A percentile compares a stretch with the other conserved stretches of the same genome.
Conservation (phyloP, 2,113 vertebrate species). For the Trochalopteron elliotii region DNA sequence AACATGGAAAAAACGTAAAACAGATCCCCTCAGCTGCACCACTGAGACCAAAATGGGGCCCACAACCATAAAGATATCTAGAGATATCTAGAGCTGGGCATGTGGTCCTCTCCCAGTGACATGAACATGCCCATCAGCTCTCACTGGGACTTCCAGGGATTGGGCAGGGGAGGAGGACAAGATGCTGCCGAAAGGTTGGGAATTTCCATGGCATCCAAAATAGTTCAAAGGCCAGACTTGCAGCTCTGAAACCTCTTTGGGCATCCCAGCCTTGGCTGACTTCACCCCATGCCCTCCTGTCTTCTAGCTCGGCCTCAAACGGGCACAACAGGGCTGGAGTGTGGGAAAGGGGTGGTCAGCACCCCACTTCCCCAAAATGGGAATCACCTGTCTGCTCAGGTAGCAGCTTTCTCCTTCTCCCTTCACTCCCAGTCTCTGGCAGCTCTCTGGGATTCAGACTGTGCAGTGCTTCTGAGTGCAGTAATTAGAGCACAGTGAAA, state of each 20-base stretch:
- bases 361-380: background rate
- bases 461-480: conserved; percentile 84
- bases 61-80: background rate
- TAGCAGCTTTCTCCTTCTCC: conserved; percentile 79
- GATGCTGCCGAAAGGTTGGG: background rate
- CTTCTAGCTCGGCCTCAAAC: background rate
- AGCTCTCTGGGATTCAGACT: conserved; percentile 69
- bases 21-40: background rate
- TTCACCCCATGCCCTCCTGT: background rate
- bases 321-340: background rate
- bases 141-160: background rate
- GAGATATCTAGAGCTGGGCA: fast-evolving
- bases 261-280: background rate
- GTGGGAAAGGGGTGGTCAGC: background rate
- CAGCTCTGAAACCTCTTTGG: background rate
- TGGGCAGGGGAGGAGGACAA: background rate
- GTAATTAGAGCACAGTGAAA: conserved; percentile 88
- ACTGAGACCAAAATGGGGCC: background rate
- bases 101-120: background rate
- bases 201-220: background rate
- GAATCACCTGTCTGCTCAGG: conserved; percentile 75
- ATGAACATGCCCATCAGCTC: background rate
- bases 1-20: background rate
- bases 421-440: background rate
- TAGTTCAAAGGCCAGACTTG: background rate